Base-by-base conservation (phyloP, 2,797 vertebrate species). In the Brachyrhaphis roseni region DNA sequence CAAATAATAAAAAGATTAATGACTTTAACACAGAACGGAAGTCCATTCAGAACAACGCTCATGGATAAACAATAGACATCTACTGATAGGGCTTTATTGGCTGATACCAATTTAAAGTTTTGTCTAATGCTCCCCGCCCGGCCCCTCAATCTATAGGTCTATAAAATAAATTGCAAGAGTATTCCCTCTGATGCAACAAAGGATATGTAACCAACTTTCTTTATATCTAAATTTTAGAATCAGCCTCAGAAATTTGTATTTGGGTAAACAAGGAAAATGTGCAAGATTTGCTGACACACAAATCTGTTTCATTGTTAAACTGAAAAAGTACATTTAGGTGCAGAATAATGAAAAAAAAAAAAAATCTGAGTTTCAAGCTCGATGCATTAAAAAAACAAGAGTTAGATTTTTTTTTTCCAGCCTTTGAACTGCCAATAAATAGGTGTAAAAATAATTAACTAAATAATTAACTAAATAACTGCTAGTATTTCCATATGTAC, bases 51-150 rank as follows among this genome's bases (percentile, higher is more conserved):
- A 64, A 74, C 62, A 28, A 62, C 15, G 45, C 59, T 36, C 26
- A 45, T 20, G 68, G 68, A 71, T 71, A 45, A 71, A 71, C 68
- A 71, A 71, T 28, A 46, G 68, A 28, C 39, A 43, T 64, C 28
- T 16, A 20, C 62, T 18, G 16, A 64, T 6, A 15, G 6, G 43
- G 68, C 43, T 72, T 46, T 46, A 46, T 45, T 72, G 68, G 41
- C 68, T 6, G 0, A 16, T 3, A 72, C 41, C n/a, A 72, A 28
- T 46, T 28, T 45, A 71, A 11, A 72, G 41, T 46, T 45, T n/a
- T 71, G 68, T 20, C 41, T 45, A 46, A 72, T 46, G 26, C 28
- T 5, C n/a, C 13, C 12, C 2, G 0, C n/a, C n/a, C 12, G 1
- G 12, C n/a, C 11, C 4, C 3, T 12, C 55, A 6, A 26, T 26